Conservation (phyloP, 2,888 invertebrate genomes). For the Eueremaeus valkanovi region DNA sequence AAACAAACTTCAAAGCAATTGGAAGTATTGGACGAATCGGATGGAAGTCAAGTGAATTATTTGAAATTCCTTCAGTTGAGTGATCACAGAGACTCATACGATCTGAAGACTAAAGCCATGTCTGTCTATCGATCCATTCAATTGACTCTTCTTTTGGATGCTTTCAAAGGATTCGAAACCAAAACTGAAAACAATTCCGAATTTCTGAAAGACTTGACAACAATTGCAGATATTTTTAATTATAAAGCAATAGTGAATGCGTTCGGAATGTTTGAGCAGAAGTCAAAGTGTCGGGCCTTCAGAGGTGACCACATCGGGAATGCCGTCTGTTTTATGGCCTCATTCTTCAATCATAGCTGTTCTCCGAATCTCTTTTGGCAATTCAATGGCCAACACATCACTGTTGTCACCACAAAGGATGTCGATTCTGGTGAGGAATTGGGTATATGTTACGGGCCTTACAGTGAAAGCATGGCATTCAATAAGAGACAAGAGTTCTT, state of each 20-base stretch:
- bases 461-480: background rate
- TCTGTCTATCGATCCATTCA: background rate
- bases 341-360: slow-evolving; percentile 23
- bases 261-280: slow-evolving; percentile 15
- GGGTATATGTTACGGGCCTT: background rate
- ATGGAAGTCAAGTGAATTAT: background rate
- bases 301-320: slow-evolving; percentile 19
- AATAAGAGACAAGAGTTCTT: background rate
- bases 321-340: background rate
- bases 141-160: background rate
- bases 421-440: background rate
- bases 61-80: background rate
- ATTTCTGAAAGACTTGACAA: background rate
- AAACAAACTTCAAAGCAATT: background rate
- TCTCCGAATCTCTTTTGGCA: background rate
- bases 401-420: background rate
- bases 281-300: background rate
- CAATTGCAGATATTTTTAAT: background rate
- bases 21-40: background rate
- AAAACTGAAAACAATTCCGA: background rate
- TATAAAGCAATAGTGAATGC: background rate
- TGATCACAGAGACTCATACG: slow-evolving; percentile 6
- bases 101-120: background rate
- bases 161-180: background rate
- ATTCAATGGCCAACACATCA: background rate